phyloP scores from a whole-genome alignment of 2,888 invertebrate genomes.

The Linyphia triangularis region DNA sequence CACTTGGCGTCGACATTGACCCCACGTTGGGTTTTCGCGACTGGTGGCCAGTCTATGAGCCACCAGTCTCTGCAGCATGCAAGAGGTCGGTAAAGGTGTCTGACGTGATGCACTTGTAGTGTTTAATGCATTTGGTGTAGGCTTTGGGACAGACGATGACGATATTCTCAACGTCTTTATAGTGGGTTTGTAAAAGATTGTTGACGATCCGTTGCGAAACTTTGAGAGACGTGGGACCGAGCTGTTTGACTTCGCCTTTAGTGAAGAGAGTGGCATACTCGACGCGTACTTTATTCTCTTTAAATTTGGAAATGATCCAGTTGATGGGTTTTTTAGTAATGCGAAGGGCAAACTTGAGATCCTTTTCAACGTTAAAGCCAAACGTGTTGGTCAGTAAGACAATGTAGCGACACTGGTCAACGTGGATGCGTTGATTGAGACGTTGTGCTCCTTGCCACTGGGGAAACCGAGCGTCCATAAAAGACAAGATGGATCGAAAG shows the following conservation, averaged over 20 bases:
- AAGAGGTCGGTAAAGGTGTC: neutral
- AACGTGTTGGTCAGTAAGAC: neutral
- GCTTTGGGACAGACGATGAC: neutral
- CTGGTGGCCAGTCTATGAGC: neutral
- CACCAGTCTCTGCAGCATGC: neutral
- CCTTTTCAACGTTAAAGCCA: neutral
- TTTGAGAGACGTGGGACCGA: neutral
- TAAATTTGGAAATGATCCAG: conserved; percentile 30
- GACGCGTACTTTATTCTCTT: neutral
- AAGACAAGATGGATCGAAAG: too few relatives aligned
- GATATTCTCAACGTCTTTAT: neutral
- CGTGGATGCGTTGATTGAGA: neutral
- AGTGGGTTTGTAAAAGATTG: neutral
- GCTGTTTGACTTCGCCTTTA: neutral
- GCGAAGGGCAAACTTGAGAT: neutral
- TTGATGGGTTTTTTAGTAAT: conserved; percentile 2
- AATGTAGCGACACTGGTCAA: neutral
- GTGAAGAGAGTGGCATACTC: neutral
- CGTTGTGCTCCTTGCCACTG: neutral
- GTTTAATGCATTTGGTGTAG: neutral
- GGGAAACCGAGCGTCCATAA: neutral
- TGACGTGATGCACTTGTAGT: neutral
- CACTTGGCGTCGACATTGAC: neutral
- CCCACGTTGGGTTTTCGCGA: neutral
- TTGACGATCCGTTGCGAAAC: neutral